Base-by-base conservation (phyloP, 2,113 vertebrate species). In the Elephas maximus region DNA sequence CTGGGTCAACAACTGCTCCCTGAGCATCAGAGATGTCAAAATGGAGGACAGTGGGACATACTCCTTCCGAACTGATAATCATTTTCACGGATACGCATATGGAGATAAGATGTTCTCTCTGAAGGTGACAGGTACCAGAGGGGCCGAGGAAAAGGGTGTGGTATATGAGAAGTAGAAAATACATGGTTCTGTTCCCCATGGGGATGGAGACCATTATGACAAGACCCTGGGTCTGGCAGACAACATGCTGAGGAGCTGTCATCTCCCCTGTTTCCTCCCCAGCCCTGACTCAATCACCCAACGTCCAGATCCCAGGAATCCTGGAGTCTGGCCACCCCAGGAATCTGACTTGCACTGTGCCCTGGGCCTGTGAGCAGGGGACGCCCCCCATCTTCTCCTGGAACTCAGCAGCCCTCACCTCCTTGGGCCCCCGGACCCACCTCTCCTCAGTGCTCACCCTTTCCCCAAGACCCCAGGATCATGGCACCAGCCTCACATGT, bases 1-100 rank as follows among this genome's bases (percentile, higher is more conserved):
- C 6, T 0, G 0, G 2, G 2, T 0, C 10, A 0, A 26, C 3
- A 11, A 85, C n/a, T 98, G 96, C n/a, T 97, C 96, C 78, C 62
- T 98, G 80, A 0, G n/a, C 63, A 97, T 98, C 93, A 88, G 3
- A 6, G 77, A 97, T 0, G 81, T 28, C 20, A 78, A 30, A 6
- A 11, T 0, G 51, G 28, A 9, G 28, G 80, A 94, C 88, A 71
- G 73, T 3, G 87, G 93, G 60, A 57, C n/a, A 1, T 95, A 88
- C 26, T n/a, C 48, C n/a, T 15, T 88, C 18, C 8, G 0, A 14
- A 0, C 33, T 0, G 8, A 53, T 2, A 24, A 0, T 4, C 0
- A 0, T 28, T 28, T 37, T 20, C 0, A 0, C 1, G 8, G 6
- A 44, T 2, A 62, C 33, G 4, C 45, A 1, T 89, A 44, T 24